phyloP scores from a whole-genome alignment of 2,797 vertebrate genomes.

The Pipistrellus pygmaeus region DNA sequence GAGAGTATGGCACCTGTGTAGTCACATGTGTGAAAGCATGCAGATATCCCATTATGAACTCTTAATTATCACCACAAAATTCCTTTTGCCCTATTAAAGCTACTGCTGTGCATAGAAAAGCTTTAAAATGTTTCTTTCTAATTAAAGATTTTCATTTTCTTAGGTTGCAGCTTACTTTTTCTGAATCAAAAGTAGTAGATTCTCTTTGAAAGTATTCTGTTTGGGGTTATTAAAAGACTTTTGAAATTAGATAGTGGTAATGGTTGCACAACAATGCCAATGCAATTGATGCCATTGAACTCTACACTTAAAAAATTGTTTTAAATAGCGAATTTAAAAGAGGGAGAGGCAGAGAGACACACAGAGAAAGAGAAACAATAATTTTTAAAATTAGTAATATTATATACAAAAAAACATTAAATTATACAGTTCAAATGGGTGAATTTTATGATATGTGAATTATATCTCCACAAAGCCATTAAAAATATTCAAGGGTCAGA shows the following conservation, averaged over 20 bases:
- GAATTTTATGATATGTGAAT: background rate
- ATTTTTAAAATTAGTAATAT: background rate
- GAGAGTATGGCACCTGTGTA: background rate
- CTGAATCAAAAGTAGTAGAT: background rate
- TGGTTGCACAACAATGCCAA: background rate
- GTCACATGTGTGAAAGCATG: background rate
- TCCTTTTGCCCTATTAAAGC: background rate
- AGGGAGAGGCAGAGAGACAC: background rate
- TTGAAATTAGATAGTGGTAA: background rate
- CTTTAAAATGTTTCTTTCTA: background rate
- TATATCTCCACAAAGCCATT: background rate
- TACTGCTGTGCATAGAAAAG: background rate
- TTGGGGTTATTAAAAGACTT: background rate
- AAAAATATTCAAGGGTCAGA: background rate
- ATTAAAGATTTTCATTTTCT: background rate
- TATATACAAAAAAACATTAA: background rate
- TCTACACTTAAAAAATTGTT: background rate
- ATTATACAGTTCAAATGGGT: background rate
- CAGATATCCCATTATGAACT: background rate
- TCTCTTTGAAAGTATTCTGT: slow-evolving; percentile 14
- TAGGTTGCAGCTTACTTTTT: background rate
- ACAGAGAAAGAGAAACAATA: background rate
- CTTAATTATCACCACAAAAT: background rate
- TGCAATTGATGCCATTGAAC: background rate
- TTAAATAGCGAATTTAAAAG: background rate